Evolutionary conservation across 2,113 vertebrate species (phyloP), one percentile per base, ranked within the genome.

Genomic region (Butorides virescens): DNA sequence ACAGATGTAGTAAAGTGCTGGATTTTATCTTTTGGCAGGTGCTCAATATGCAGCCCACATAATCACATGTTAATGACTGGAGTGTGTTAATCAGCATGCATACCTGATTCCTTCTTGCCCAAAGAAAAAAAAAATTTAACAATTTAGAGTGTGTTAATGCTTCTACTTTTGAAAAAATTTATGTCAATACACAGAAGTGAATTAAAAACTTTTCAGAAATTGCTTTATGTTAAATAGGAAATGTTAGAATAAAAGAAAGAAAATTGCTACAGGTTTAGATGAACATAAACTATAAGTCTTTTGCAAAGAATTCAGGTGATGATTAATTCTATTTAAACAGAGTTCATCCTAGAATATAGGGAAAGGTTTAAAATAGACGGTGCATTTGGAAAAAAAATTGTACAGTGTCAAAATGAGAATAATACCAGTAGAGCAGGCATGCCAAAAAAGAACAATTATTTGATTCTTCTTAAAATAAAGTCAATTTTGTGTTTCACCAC

Each of bases 31-130:
- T 98, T 98, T 99, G 99, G 98, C 99, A 96, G 96, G 88, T 98
- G 98, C 97, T 99, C 99, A 99, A 98, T 98, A 98, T 98, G 98
- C 98, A 99, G 98, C 98, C 98, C 98, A 98, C 98, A 98, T 98
- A 99, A 99, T 98, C 98, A 97, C 98, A 99, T 95, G 97, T 98
- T 98, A 98, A 98, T 98, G 98, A 98, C 98, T 98, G 95, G 97
- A 98, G 98, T 98, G 98, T 98, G 98, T 98, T 98, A 98, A 99
- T 99, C 98, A 99, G 97, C 96, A 98, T 98, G 98, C 97, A 98
- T 98, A 98, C 97, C 98, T 98, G 97, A 98, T 98, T 98, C 96
- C 92, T 97, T 97, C 96, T 97, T 95, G 97, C 95, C 96, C 95
- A 95, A 95, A 84, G 86, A 94, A 94, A 93, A 71, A 91, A 96